Evolutionary conservation across 2,888 invertebrate genomes (phyloP).

Genomic region (Zele albiditarsus): DNA sequence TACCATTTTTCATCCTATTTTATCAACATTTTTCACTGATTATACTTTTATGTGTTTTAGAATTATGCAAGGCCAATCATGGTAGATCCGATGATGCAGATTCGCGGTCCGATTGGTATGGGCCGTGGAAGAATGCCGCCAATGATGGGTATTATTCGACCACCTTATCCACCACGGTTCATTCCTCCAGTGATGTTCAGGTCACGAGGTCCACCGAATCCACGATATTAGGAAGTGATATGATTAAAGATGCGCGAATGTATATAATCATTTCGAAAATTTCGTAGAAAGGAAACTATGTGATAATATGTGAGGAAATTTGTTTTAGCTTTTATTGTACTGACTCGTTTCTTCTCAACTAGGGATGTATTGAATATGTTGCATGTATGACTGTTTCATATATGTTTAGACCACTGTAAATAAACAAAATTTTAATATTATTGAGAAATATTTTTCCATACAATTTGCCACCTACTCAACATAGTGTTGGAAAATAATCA

Average conservation of each 20-base stretch:
- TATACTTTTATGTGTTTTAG: not conserved
- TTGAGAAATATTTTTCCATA: too few species aligned
- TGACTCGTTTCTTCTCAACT: too few species aligned
- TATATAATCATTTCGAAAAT: not conserved
- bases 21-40: too few species aligned
- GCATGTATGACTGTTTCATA: too few species aligned
- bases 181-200: conserved; percentile 54
- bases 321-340: not conserved
- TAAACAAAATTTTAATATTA: too few species aligned
- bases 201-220: conserved; percentile 42
- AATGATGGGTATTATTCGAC: conserved; percentile 51
- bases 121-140: conserved; percentile 53
- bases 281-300: not conserved
- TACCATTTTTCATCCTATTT: not conserved
- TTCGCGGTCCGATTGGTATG: conserved; percentile 54
- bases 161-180: conserved; percentile 57
- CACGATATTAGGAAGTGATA: not conserved
- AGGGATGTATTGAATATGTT: too few species aligned
- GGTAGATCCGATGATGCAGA: conserved; percentile 55
- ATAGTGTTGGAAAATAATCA: too few species aligned
- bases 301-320: not conserved
- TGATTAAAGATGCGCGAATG: not conserved
- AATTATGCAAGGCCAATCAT: conserved; percentile 58
- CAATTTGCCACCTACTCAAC: too few species aligned
- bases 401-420: too few species aligned